Evolutionary conservation across 2,113 vertebrate species (phyloP), one percentile per base, ranked within the genome.

Genomic region (Brachirus orientalis): DNA sequence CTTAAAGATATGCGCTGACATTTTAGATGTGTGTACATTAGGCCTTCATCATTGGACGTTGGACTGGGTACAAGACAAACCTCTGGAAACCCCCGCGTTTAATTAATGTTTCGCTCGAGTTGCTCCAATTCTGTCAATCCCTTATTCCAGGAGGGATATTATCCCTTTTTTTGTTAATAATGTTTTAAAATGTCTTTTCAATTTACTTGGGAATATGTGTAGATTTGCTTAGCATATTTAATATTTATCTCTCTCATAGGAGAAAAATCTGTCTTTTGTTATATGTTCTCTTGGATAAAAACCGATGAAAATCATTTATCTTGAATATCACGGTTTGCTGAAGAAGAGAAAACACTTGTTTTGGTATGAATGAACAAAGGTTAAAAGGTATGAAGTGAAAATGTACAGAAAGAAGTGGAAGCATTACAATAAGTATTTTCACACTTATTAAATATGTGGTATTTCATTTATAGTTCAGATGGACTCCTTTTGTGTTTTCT

Each of bases 51-150:
- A 1, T 44, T 54, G 22, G 59, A 45, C 62, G 54, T 66, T 35
- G 59, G 70, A 75, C 64, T 16, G 20, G 28, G 62, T 60, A 41
- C 54, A 51, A 62, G 47, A 71, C 60, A n/a, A 47, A 63, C 67
- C 11, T 16, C 60, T 91, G 74, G 86, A 10, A 82, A 72, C 80
- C 81, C 68, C 67, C 69, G 71, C 50, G 46, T 82, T 90, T 92
- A 89, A 91, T 92, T 89, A 90, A 90, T 68, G 86, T 90, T 89
- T 81, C 79, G 75, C 76, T 53, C 75, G 71, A 86, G 57, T 82
- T 85, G 89, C 89, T 91, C 91, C 75, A 88, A 76, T 90, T 91
- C 88, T 86, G 90, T 91, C 90, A 91, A 80, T 91, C 88, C 78
- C n/a, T 69, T 56, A 85, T 83, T 87, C 91, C 86, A 86, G 72